Percentiles rank a stretch among this genome's conserved stretches.
Conservation (phyloP, 2,888 invertebrate genomes). For the Cataglyphis albicans region DNA sequence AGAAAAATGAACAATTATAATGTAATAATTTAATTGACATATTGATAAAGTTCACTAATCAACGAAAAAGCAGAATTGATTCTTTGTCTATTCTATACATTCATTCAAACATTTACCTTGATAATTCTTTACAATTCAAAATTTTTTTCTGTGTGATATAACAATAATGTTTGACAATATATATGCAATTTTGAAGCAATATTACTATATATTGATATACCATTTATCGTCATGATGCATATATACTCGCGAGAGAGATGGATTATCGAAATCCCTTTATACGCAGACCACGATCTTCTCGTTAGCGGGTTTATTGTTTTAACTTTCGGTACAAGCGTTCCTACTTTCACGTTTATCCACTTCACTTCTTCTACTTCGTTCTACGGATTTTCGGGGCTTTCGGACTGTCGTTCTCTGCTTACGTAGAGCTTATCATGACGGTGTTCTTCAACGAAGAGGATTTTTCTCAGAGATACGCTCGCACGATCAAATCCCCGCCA, state of each 20-base stretch:
- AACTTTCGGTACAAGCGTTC: conserved; percentile 50
- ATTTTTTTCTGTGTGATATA: background rate
- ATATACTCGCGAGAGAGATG: background rate
- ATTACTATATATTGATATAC: no score
- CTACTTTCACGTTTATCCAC: conserved; percentile 42
- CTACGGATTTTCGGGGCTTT: conserved; percentile 62
- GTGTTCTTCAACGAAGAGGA: conserved; percentile 46
- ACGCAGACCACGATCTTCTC: conserved; percentile 8
- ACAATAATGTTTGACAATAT: background rate
- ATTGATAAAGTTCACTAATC: background rate
- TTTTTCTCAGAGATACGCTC: conserved; percentile 57
- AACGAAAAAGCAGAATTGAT: background rate
- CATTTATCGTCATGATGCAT: background rate
- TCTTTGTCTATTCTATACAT: background rate
- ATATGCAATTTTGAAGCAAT: background rate
- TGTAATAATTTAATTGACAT: background rate
- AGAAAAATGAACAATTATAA: background rate
- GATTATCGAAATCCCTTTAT: conserved; percentile 22
- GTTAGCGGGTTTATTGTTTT: conserved; percentile 50
- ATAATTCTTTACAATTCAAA: background rate
- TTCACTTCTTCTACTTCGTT: conserved; percentile 33
- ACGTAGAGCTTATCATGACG: conserved; percentile 60
- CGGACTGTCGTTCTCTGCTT: conserved; percentile 58
- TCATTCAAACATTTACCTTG: background rate
- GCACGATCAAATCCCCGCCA: conserved; percentile 44